Evolutionary conservation across 1,140 invertebrate species (phyloP), one percentile per base, ranked within the genome.

Genomic region (Mactra quadrangularis): DNA sequence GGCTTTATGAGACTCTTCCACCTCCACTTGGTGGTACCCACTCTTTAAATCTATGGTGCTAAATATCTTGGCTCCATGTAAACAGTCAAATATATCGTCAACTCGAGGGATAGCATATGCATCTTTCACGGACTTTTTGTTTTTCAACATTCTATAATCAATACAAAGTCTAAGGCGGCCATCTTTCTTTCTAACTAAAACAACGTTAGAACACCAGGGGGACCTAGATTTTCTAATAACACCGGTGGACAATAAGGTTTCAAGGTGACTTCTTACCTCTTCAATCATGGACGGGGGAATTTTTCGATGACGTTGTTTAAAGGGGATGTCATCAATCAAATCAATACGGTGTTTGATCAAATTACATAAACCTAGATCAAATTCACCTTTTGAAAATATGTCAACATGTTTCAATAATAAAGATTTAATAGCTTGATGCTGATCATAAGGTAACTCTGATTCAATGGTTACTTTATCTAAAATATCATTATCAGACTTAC

Each of bases 241-340:
- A 0, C 75, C 83, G 64, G 33, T 29, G 19, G 47, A 50, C 33
- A 70, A 22, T 1, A 83, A 38, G 31, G 70, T 38, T 41, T 77
- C 52, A 55, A 83, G 11, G 33, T 84, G 68, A n/a, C 35, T 52
- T 52, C 33, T 75, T 7, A 78, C 72, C 66, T 85, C 79, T 19
- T 76, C 59, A 31, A 45, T 35, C 60, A 85, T 83, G 1, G 68
- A 35, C 9, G 71, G 70, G 0, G 71, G 76, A 6, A 85, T 76
- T 50, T 71, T 27, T 27, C 79, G 15, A 31, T 76, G 50, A 27
- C 78, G 57, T 33, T 85, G 79, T 25, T 83, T 85, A n/a, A 85
- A 72, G n/a, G 74, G 74, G 3, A 0, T 15, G 0, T 31, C 4
- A 57, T 85, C 66, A 38, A 22, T 71, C 0, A 83, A 29, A 25